Percentiles rank a stretch among this genome's conserved stretches.
These are phyloP conservation scores for Macroteleia sp. DNA, from an alignment of 2,888 invertebrate genomes.

Conservation along the genomic window DNA sequence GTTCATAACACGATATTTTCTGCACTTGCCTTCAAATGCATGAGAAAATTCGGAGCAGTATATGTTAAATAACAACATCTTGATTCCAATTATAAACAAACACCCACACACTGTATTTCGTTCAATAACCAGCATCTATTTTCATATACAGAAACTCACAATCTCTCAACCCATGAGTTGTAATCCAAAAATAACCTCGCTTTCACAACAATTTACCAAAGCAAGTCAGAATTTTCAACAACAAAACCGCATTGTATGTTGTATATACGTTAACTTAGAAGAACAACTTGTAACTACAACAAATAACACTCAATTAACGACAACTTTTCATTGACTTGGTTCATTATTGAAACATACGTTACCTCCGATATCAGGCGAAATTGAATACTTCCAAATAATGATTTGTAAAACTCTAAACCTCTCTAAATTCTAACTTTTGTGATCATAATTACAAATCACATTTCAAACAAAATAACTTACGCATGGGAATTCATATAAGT, in stretches of 20 bases:
- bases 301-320: no score
- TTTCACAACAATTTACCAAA: neutral
- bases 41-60: no score
- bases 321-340: no score
- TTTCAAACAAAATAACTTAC: neutral
- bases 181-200: conserved; percentile 34
- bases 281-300: no score
- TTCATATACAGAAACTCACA: neutral
- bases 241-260: neutral
- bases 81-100: conserved; percentile 3
- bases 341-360: no score
- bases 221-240: neutral
- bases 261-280: neutral
- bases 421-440: no score
- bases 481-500: no score
- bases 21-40: no score
- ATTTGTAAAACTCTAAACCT: neutral
- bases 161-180: conserved; percentile 35
- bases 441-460: neutral
- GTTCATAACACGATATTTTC: no score
- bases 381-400: neutral
- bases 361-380: no score
- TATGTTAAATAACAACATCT: no score
- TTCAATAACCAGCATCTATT: neutral
- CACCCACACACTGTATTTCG: neutral